Evolutionary conservation across 1,140 invertebrate genomes (phyloP).

Genomic region (Lordiphosa stackelbergi): DNA sequence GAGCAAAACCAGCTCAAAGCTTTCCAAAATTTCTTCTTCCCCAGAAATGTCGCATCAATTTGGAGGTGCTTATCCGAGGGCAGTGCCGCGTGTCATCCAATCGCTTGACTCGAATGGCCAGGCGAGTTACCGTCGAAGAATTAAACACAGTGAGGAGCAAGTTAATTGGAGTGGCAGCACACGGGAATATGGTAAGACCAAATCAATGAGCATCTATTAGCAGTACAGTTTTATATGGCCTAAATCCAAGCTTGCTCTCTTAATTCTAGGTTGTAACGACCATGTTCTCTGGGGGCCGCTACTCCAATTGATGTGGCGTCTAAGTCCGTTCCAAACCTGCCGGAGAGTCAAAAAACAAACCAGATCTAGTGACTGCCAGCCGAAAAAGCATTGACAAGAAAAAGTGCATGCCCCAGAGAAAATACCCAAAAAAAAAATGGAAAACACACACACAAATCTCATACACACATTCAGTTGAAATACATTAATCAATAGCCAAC

Average conservation of each 20-base stretch:
- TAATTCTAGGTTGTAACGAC: constrained; percentile 18
- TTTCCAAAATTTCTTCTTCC: constrained; percentile 23
- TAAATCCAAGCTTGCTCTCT: constrained; percentile 13
- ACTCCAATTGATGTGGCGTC: constrained; percentile 39
- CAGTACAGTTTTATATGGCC: constrained; percentile 17
- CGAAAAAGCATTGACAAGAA: constrained; percentile 1
- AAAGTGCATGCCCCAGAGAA: constrained; percentile 15
- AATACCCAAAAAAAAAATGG: constrained; percentile 47
- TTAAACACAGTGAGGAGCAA: background rate
- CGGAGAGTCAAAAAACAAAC: background rate
- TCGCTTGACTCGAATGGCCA: background rate
- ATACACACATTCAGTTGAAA: background rate
- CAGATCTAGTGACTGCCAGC: background rate
- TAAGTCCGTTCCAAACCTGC: constrained; percentile 21
- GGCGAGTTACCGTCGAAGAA: background rate
- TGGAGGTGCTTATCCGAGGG: background rate
- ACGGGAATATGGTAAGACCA: constrained; percentile 3
- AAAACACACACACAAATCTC: background rate
- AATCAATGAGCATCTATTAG: background rate
- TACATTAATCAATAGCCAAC: constrained; percentile 57
- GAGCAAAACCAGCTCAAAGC: constrained; percentile 10
- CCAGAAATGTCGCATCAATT: constrained; percentile 12
- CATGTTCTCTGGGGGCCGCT: constrained; percentile 24
- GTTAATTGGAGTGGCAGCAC: constrained; percentile 6
- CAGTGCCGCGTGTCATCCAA: background rate